Evolutionary conservation across 2,888 invertebrate species (phyloP).

Genomic region (Stegana nigrithorax): DNA sequence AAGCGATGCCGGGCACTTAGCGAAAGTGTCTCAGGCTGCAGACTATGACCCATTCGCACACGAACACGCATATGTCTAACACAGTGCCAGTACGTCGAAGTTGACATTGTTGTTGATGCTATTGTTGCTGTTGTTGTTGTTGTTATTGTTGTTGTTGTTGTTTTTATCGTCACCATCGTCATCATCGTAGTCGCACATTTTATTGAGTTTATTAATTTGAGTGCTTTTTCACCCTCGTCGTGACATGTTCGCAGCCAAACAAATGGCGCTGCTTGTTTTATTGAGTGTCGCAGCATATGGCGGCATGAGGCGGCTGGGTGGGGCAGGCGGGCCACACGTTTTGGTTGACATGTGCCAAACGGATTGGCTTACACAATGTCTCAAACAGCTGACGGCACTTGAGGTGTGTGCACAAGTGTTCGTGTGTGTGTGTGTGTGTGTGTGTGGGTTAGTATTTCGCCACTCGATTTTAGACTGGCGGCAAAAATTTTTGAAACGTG

Average conservation of each 20-base stretch:
- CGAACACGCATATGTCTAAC: too few relatives aligned
- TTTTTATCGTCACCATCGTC: not conserved
- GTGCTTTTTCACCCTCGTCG: constrained; percentile 52
- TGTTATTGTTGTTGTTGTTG: too few relatives aligned
- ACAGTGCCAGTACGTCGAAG: too few relatives aligned
- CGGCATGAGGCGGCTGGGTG: not conserved
- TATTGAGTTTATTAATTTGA: constrained; percentile 67
- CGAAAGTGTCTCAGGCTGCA: not conserved
- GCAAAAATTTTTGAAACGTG: constrained; percentile 43
- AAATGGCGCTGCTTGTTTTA: constrained; percentile 52
- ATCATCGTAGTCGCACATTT: constrained; percentile 48
- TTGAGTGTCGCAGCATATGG: constrained; percentile 37
- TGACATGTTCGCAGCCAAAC: constrained; percentile 42
- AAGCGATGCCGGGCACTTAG: constrained; percentile 3
- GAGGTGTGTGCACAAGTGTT: not conserved
- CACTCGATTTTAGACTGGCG: not conserved
- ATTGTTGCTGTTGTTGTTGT: too few relatives aligned
- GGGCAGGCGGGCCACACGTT: too few relatives aligned
- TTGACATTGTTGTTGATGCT: too few relatives aligned
- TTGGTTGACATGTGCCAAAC: too few relatives aligned
- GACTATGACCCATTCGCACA: not conserved
- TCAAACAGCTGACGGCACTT: constrained; percentile 6
- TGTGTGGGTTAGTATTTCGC: not conserved
- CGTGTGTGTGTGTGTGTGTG: not conserved
- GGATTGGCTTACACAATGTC: constrained; percentile 47